A percentile compares a stretch with the other conserved stretches of the same genome.
Conservation (phyloP, 1,140 invertebrate genomes). For the Drosophila seguyi region DNA sequence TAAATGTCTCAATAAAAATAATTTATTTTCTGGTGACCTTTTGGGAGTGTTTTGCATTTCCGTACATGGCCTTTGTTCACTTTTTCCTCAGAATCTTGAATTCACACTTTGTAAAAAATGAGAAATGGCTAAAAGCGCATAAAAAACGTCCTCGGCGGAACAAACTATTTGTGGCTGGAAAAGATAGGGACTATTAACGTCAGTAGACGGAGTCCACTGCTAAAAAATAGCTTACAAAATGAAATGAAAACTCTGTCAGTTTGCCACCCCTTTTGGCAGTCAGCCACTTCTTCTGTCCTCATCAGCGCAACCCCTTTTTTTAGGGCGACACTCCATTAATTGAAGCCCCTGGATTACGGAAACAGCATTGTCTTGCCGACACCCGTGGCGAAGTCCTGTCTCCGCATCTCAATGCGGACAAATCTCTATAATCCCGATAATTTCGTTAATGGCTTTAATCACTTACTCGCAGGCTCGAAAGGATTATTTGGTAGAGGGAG, state of each 20-base stretch:
- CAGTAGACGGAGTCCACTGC: conserved; percentile 17
- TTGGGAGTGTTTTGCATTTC: background rate
- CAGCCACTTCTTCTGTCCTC: background rate
- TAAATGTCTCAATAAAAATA: background rate
- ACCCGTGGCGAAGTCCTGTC: conserved; percentile 57
- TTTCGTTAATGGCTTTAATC: conserved; percentile 85
- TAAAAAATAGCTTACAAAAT: conserved; percentile 10
- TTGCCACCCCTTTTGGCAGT: conserved; percentile 15
- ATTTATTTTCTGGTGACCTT: background rate
- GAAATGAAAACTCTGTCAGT: conserved; percentile 1
- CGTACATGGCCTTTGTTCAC: background rate
- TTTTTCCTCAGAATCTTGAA: background rate
- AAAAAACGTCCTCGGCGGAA: background rate
- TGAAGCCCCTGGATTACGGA: conserved; percentile 83
- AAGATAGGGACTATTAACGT: conserved; percentile 15
- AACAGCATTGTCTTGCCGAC: conserved; percentile 79
- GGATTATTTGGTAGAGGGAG: conserved; percentile 42
- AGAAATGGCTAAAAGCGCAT: background rate
- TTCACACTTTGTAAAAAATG: background rate
- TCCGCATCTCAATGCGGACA: conserved; percentile 62
- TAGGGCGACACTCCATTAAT: conserved; percentile 80
- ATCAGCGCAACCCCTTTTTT: conserved; percentile 58
- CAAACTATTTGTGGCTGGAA: conserved; percentile 4
- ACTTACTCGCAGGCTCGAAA: conserved; percentile 72
- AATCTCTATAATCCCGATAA: conserved; percentile 84